Conservation (phyloP, 2,113 vertebrate species). For the Cheirogaleus medius region DNA sequence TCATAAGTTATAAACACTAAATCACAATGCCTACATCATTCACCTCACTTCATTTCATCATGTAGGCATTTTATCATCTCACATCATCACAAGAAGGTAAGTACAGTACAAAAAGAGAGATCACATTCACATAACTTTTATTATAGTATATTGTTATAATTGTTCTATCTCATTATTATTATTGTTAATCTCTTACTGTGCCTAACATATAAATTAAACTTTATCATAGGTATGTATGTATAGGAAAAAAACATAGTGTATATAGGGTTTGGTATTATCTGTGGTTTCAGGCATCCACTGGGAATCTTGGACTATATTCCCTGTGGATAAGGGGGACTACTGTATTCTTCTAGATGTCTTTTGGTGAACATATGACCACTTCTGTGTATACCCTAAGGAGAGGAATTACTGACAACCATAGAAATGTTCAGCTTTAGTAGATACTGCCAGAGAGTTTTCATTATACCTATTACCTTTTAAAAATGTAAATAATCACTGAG, state of each 20-base stretch:
- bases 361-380: neutral
- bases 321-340: neutral
- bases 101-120: neutral
- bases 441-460: neutral
- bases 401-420: neutral
- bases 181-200: neutral
- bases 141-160: neutral
- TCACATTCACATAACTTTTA: neutral
- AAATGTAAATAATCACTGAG: slow-evolving; percentile 8
- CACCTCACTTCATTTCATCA: neutral
- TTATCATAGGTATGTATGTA: neutral
- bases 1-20: neutral
- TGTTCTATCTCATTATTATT: neutral
- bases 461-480: neutral
- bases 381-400: neutral
- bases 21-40: neutral
- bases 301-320: neutral
- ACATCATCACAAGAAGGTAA: neutral
- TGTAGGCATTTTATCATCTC: neutral
- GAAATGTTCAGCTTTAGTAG: neutral
- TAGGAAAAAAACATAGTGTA: neutral
- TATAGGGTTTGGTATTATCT: neutral
- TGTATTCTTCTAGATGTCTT: neutral
- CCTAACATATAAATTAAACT: neutral
- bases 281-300: neutral